Percentiles rank a stretch among this genome's conserved stretches.
These are phyloP conservation scores for Agonopterix heracliana DNA, from an alignment of 2,888 invertebrate genomes.

Conservation along the genomic window DNA sequence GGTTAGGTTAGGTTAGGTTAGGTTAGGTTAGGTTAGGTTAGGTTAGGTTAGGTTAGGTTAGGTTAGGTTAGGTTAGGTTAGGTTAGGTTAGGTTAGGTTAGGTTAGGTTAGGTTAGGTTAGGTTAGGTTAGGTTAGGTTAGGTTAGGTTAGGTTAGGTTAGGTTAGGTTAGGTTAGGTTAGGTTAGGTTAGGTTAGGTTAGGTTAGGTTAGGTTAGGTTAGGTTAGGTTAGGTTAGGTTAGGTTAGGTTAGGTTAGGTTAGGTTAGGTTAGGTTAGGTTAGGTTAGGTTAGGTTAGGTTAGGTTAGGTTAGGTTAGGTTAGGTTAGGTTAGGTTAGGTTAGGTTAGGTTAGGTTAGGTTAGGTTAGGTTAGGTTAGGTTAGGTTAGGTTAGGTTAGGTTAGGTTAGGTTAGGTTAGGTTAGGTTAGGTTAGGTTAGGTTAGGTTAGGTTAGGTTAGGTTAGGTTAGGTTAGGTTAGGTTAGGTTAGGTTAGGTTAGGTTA, in stretches of 20 bases:
- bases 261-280: slow-evolving; percentile 18
- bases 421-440: slow-evolving; percentile 18
- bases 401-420: slow-evolving; percentile 21
- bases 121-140: slow-evolving; percentile 9
- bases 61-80: slow-evolving; percentile 9
- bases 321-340: slow-evolving; percentile 11
- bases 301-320: slow-evolving; percentile 13
- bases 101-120: slow-evolving; percentile 2
- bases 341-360: slow-evolving; percentile 10
- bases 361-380: slow-evolving; percentile 8
- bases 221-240: slow-evolving; percentile 17
- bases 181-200: slow-evolving; percentile 15
- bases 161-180: slow-evolving; percentile 13
- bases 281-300: slow-evolving; percentile 16
- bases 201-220: slow-evolving; percentile 18
- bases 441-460: slow-evolving; percentile 12
- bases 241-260: slow-evolving; percentile 18
- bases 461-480: slow-evolving; percentile 10
- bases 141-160: slow-evolving; percentile 4
- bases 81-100: slow-evolving; percentile 5
- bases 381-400: slow-evolving; percentile 12
- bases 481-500: slow-evolving; percentile 11
- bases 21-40: slow-evolving; percentile 1
- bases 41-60: slow-evolving; percentile 1
- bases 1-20: slow-evolving; percentile 1